Conservation (phyloP, 2,113 vertebrate genomes). For the Rhinichthys klamathensis region DNA sequence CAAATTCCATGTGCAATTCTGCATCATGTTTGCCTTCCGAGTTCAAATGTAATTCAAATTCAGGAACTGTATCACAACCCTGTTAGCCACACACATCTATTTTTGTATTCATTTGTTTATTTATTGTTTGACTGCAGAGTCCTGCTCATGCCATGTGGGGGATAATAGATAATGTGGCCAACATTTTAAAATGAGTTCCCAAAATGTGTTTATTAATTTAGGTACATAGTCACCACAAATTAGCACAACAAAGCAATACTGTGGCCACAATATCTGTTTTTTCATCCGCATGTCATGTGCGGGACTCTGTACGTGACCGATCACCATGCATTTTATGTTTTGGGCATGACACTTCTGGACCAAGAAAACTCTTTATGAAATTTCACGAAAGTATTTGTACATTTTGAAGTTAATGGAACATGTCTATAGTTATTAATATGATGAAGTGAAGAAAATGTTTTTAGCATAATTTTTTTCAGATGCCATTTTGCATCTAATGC, state of each 20-base stretch:
- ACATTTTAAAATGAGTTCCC: not conserved
- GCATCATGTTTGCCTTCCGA: not conserved
- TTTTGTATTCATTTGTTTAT: not conserved
- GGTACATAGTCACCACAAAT: not conserved
- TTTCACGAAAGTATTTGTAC: not conserved
- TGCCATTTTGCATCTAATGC: too few relatives aligned
- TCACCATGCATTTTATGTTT: not conserved
- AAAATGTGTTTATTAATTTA: not conserved
- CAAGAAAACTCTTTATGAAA: not conserved
- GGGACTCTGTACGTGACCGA: not conserved
- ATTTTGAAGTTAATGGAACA: not conserved
- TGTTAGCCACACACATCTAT: not conserved
- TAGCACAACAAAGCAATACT: not conserved
- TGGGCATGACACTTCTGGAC: not conserved
- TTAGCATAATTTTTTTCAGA: not conserved
- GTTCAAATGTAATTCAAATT: not conserved
- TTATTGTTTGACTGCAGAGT: not conserved
- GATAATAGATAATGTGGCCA: not conserved
- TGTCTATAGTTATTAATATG: too few relatives aligned
- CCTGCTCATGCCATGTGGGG: not conserved
- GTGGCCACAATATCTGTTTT: not conserved
- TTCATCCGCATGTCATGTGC: not conserved
- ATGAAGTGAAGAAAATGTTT: not conserved
- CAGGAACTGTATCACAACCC: not conserved
- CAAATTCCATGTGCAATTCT: not conserved